phyloP scores from a whole-genome alignment of 1,140 invertebrate species.

The Papilio machaon region DNA sequence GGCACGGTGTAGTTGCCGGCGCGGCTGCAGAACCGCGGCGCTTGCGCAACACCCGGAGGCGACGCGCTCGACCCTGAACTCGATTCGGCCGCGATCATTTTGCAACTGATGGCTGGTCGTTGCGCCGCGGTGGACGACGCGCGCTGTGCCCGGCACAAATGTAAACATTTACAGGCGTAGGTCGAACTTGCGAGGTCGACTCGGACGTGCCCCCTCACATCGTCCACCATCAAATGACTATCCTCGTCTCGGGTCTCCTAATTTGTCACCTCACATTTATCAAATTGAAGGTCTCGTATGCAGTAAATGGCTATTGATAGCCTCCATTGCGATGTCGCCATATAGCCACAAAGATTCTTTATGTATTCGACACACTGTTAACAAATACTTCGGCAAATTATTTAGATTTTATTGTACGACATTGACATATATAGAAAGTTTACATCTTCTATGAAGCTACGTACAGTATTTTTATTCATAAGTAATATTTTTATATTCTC shows the following conservation, averaged over 20 bases:
- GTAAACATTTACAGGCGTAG: slow-evolving; percentile 79
- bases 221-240: slow-evolving; percentile 60
- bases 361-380: slow-evolving; percentile 20
- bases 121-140: slow-evolving; percentile 60
- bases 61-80: slow-evolving; percentile 76
- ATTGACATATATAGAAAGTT: slow-evolving; percentile 25
- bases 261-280: slow-evolving; percentile 41
- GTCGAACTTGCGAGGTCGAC: slow-evolving; percentile 69
- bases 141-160: slow-evolving; percentile 71
- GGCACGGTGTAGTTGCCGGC: slow-evolving; percentile 46
- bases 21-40: slow-evolving; percentile 51
- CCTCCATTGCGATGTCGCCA: slow-evolving; percentile 32
- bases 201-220: slow-evolving; percentile 68
- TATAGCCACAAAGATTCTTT: slow-evolving; percentile 5
- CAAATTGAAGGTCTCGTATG: slow-evolving; percentile 38
- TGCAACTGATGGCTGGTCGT: slow-evolving; percentile 77
- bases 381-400: slow-evolving; percentile 24
- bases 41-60: slow-evolving; percentile 79
- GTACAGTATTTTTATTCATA: background rate
- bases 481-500: background rate
- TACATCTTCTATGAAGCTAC: background rate
- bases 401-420: slow-evolving; percentile 10
- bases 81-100: slow-evolving; percentile 78
- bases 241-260: slow-evolving; percentile 47
- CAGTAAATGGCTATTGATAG: slow-evolving; percentile 37